Base-by-base conservation (phyloP, 1,140 invertebrate species). In the Drosophila pandora region DNA sequence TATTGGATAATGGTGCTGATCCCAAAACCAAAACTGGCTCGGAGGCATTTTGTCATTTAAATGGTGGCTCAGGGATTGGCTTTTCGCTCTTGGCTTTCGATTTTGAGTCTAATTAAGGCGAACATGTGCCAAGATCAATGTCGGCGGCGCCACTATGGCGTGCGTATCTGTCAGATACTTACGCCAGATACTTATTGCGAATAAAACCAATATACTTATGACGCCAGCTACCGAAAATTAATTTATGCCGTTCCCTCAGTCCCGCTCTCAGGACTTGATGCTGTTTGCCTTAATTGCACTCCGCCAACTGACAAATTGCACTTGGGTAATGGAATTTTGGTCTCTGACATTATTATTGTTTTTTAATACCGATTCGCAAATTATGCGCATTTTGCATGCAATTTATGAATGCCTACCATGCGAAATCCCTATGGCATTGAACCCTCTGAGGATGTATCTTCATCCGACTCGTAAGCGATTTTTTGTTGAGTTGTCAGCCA, bases 61-160 rank as follows among this genome's bases (percentile, higher is more conserved):
- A 84, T 84, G 81, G 82, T 59, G 50, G 48, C 62, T 32, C 58
- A 23, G 59, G 45, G 28, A 73, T 68, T 53, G 56, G 60, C 49
- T 65, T 56, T 77, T 70, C 47, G 47, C 58, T 23, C 21, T 77
- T 75, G 59, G 84, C 53, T 47, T 74, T 63, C 60, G 39, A 62
- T 69, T 73, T 74, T 64, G 74, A 85, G 82, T 71, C 82, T 87
- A 85, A 85, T 85, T 85, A 85, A 85, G 76, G 82, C 56, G 61
- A 85, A 85, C 82, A 85, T 87, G 82, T 85, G 81, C 77, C 81
- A 85, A 87, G 82, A 87, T 85, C 82, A 85, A 87, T 87, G 82
- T 82, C 69, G 74, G 53, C 68, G 82, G 82, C 78, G 82, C 82
- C 82, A 67, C 28, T 13, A 37, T 58, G 63, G 43, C 78, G 53